phyloP scores from a whole-genome alignment of 2,888 invertebrate genomes.

The Cyclophora punctaria region DNA sequence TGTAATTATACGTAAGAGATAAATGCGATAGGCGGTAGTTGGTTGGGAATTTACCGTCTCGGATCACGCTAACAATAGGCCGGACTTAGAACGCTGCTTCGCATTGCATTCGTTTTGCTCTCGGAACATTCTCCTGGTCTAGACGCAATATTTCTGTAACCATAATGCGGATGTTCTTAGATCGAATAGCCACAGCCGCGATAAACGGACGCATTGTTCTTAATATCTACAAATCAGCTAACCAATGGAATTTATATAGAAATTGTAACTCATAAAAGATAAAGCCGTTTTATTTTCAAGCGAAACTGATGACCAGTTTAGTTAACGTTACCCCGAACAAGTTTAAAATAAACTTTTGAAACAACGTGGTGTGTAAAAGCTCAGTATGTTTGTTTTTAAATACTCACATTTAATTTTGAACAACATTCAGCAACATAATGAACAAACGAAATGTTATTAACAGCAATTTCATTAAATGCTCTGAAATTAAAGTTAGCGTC shows the following conservation, averaged over 20 bases:
- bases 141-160: constrained; percentile 66
- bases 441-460: constrained; percentile 7
- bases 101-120: constrained; percentile 54
- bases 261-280: too few species aligned
- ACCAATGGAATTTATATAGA: too few species aligned
- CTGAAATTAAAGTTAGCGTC: constrained; percentile 13
- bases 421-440: too few species aligned
- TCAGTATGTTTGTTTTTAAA: neutral
- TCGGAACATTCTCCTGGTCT: constrained; percentile 60
- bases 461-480: constrained; percentile 6
- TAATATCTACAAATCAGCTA: too few species aligned
- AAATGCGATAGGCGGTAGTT: constrained; percentile 40
- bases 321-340: too few species aligned
- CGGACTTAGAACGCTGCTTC: constrained; percentile 34
- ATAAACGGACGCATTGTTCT: neutral
- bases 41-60: constrained; percentile 51
- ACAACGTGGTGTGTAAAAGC: too few species aligned
- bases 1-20: constrained; percentile 50
- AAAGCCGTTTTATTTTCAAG: too few species aligned
- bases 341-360: too few species aligned
- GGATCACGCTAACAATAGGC: constrained; percentile 70
- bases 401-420: too few species aligned
- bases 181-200: neutral
- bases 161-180: constrained; percentile 42
- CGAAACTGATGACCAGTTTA: too few species aligned